Conservation (phyloP, 2,888 invertebrate species). For the Gisinianus flammeolus region DNA sequence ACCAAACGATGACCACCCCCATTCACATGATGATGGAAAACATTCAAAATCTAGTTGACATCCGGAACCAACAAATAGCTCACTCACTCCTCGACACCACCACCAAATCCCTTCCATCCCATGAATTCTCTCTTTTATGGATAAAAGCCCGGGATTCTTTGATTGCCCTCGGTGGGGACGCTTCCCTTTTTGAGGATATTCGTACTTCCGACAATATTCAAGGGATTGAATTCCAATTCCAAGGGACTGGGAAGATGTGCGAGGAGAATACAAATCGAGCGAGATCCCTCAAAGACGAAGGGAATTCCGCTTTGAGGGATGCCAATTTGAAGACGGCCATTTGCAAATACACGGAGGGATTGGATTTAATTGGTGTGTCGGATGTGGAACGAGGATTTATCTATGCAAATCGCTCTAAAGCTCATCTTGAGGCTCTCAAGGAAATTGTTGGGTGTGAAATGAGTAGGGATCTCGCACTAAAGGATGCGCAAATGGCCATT, state of each 20-base stretch:
- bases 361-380: slow-evolving; percentile 1
- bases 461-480: not conserved
- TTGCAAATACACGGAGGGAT: not conserved
- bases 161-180: not conserved
- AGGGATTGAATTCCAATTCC: not conserved
- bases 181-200: not conserved
- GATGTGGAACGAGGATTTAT: not conserved
- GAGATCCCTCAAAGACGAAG: not conserved
- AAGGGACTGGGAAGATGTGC: too few relatives aligned
- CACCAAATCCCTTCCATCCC: not conserved
- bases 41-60: not conserved
- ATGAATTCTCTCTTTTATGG: not conserved
- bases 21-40: not conserved
- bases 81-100: too few relatives aligned
- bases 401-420: not conserved
- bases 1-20: too few relatives aligned
- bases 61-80: not conserved
- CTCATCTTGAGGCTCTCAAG: not conserved
- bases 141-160: not conserved
- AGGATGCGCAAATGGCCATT: not conserved
- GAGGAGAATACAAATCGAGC: not conserved
- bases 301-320: not conserved
- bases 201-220: not conserved
- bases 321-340: not conserved
- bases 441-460: too few relatives aligned